Conservation (phyloP, 2,888 invertebrate genomes). For the Amaurobius ferox region DNA sequence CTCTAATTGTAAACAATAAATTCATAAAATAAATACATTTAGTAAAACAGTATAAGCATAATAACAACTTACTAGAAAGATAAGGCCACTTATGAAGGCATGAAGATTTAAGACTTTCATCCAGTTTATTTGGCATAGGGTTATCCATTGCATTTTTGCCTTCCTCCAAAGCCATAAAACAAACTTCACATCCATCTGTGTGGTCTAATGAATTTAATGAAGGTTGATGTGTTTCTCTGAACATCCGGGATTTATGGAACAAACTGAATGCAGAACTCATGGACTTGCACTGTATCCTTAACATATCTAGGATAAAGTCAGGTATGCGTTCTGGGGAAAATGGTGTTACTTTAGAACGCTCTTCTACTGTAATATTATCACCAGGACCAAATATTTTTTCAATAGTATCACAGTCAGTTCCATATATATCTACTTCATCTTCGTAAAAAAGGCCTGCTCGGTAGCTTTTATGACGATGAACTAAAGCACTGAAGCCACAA, state of each 20-base stretch:
- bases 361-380: not conserved
- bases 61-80: conserved; percentile 57
- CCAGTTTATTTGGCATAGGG: conserved; percentile 74
- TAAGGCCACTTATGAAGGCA: conserved; percentile 81
- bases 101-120: conserved; percentile 77
- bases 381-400: not conserved
- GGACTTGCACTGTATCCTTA: conserved; percentile 85
- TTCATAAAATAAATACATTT: too few relatives aligned
- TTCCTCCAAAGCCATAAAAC: conserved; percentile 86
- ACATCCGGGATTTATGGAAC: conserved; percentile 73
- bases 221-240: conserved; percentile 8
- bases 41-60: too few relatives aligned
- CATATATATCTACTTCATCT: conserved; percentile 98
- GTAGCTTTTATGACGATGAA: conserved; percentile 81
- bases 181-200: conserved; percentile 89
- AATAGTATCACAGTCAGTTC: conserved; percentile 78
- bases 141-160: conserved; percentile 78
- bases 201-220: conserved; percentile 50
- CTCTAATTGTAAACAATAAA: too few relatives aligned
- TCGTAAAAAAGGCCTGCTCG: conserved; percentile 97
- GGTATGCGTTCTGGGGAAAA: conserved; percentile 76
- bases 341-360: conserved; percentile 9
- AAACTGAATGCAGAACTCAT: conserved; percentile 76
- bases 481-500: conserved; percentile 97
- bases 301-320: conserved; percentile 84